Base-by-base conservation (phyloP, 2,888 invertebrate genomes). In the Cryptus viduatorius region DNA sequence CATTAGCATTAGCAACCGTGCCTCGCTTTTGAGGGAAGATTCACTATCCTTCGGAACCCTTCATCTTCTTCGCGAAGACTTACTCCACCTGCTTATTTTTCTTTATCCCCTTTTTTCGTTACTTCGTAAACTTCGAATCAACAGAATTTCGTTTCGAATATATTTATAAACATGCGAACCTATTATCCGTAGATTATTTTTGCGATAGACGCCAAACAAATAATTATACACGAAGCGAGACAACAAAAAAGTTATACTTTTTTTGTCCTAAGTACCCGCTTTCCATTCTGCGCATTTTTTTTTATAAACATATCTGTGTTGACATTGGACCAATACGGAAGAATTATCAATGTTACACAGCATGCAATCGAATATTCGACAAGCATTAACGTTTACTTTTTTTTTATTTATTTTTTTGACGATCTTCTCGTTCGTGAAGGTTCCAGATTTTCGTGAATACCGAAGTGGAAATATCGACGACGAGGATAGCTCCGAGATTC, bases 1-100 rank as follows among this genome's bases (percentile, higher is more conserved):
- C 84, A 88, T 86, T 85, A 87, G 84, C 85, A 80, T 84, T 53
- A 77, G 81, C 64, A 75, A 73, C 78, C 56, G 42, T 56, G 78
- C 16, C 59, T 31, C 69, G 44, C 24, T 59, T 19, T 14, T 48
- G 61, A 53, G 46, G 19, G 64, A 73, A 69, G 65, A 72, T 50
- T 73, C 67, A 59, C 56, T 50, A 24, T 68, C 48, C 69, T 78
- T 37, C 24, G 68, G 7, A 78, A 69, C 64, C 81, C 69, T 68
- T 77, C 68, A 53, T 80, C 82, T 67, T 75, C 42, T 77, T 16
- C 29, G 10, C 61, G 64, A 56, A 42, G 59, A 61, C 37, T 48
- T 24, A 72, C 29, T 68, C 61, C 76, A 69, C 46, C 75, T 64
- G 65, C 65, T 48, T 44, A 24, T 53, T 37, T 37, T n/a, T 77